Evolutionary conservation across 1,140 invertebrate genomes (phyloP).

Genomic region (Melipona quadrifasciata): DNA sequence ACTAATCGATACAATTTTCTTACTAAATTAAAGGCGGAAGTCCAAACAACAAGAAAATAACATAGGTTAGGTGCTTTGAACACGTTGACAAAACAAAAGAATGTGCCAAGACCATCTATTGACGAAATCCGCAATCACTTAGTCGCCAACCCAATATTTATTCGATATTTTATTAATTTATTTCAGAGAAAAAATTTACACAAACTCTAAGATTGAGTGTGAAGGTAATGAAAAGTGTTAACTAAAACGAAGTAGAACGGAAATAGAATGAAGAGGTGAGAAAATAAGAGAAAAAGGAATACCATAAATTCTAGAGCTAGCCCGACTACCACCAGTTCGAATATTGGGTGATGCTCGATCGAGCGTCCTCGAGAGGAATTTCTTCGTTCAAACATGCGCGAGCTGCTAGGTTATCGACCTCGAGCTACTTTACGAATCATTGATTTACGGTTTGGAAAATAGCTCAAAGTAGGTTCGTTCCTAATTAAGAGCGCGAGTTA

Average conservation of each 20-base stretch:
- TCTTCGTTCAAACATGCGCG: slow-evolving; percentile 32
- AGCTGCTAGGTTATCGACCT: slow-evolving; percentile 55
- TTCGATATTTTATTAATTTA: neutral
- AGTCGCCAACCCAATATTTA: too few relatives aligned
- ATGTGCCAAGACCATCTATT: too few relatives aligned
- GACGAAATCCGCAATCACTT: too few relatives aligned
- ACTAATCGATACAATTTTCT: too few relatives aligned
- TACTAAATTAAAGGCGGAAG: too few relatives aligned
- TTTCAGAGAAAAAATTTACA: neutral
- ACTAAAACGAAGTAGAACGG: neutral
- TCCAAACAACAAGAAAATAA: too few relatives aligned
- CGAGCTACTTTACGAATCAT: slow-evolving; percentile 58
- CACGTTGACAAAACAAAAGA: too few relatives aligned
- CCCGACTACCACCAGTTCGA: slow-evolving; percentile 13
- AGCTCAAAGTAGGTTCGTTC: slow-evolving; percentile 46
- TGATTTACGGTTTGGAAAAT: slow-evolving; percentile 55
- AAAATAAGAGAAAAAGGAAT: slow-evolving; percentile 11
- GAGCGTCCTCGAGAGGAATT: slow-evolving; percentile 49
- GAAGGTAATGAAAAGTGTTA: slow-evolving; percentile 10
- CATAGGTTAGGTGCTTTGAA: too few relatives aligned
- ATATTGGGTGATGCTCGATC: slow-evolving; percentile 58
- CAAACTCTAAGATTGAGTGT: neutral
- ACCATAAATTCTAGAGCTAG: slow-evolving; percentile 37
- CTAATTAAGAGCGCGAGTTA: slow-evolving; percentile 59
- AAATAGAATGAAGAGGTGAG: neutral